These are phyloP conservation scores for Nomada hirtipes DNA, from an alignment of 2,888 invertebrate species.

Conservation along the genomic window DNA sequence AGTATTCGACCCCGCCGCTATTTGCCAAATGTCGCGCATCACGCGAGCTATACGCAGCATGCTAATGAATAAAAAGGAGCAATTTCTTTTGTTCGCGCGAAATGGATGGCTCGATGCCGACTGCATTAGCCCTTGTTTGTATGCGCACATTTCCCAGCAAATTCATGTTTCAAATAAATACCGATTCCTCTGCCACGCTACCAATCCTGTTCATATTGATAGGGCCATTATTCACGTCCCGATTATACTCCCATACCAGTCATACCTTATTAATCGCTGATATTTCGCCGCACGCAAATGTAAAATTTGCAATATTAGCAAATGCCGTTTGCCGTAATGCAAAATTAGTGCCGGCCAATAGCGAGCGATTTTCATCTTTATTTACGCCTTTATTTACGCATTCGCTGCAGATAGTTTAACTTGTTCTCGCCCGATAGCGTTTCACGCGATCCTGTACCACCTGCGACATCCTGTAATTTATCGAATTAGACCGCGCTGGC, in stretches of 20 bases:
- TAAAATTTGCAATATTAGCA: constrained; percentile 50
- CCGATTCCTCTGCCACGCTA: constrained; percentile 33
- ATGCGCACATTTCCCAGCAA: constrained; percentile 2
- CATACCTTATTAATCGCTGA: constrained; percentile 30
- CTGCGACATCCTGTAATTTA: constrained; percentile 1
- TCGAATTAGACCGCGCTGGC: background rate
- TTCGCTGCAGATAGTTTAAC: background rate
- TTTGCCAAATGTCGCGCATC: too few species aligned
- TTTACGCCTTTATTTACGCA: background rate
- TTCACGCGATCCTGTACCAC: background rate
- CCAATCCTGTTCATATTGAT: constrained; percentile 23
- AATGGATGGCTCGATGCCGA: background rate
- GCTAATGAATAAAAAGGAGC: too few species aligned
- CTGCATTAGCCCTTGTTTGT: background rate
- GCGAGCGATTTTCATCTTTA: background rate
- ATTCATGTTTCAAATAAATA: constrained; percentile 19
- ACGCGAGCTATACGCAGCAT: too few species aligned
- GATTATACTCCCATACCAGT: constrained; percentile 13
- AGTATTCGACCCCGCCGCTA: too few species aligned
- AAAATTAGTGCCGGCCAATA: constrained; percentile 6
- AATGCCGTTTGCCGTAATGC: constrained; percentile 11
- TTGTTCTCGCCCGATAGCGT: background rate
- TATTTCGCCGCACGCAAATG: constrained; percentile 11
- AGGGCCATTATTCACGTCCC: constrained; percentile 31
- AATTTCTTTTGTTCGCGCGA: background rate